These are phyloP conservation scores for Lasaia peninsularis DNA, from an alignment of 1,140 invertebrate species.

Conservation along the genomic window DNA sequence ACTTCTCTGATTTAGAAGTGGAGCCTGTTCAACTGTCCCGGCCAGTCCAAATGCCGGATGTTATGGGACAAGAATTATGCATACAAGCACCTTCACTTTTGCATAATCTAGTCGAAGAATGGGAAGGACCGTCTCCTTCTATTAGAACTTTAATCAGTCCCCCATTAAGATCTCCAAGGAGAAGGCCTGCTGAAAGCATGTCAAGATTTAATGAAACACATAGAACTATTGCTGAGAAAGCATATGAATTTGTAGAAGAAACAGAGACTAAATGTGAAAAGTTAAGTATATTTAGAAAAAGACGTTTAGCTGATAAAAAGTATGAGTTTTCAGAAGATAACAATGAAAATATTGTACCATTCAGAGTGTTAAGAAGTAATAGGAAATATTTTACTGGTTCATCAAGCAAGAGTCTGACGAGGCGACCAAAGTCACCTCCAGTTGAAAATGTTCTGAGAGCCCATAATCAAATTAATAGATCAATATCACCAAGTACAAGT, in stretches of 20 bases:
- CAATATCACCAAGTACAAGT: constrained; percentile 50
- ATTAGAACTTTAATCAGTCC: constrained; percentile 72
- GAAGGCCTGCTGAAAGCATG: constrained; percentile 71
- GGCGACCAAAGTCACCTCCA: constrained; percentile 63
- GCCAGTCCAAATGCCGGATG: constrained; percentile 65
- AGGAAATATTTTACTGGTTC: constrained; percentile 73
- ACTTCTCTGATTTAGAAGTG: constrained; percentile 73
- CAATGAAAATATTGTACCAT: constrained; percentile 89
- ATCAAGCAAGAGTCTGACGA: constrained; percentile 44
- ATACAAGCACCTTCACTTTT: constrained; percentile 73
- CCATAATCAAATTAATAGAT: constrained; percentile 68
- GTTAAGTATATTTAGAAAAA: constrained; percentile 87
- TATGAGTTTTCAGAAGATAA: constrained; percentile 94
- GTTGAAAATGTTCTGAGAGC: constrained; percentile 63
- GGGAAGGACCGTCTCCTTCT: constrained; percentile 72
- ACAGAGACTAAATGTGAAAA: constrained; percentile 88
- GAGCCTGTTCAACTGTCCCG: constrained; percentile 63
- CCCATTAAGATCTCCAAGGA: constrained; percentile 63
- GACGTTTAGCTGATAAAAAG: constrained; percentile 92
- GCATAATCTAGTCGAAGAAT: constrained; percentile 70
- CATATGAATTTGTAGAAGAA: constrained; percentile 91
- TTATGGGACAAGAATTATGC: constrained; percentile 71
- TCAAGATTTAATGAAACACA: constrained; percentile 78
- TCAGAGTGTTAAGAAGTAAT: constrained; percentile 78
- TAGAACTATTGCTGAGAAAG: constrained; percentile 82